Base-by-base conservation (phyloP, 2,113 vertebrate species). In the Xenus cinereus region DNA sequence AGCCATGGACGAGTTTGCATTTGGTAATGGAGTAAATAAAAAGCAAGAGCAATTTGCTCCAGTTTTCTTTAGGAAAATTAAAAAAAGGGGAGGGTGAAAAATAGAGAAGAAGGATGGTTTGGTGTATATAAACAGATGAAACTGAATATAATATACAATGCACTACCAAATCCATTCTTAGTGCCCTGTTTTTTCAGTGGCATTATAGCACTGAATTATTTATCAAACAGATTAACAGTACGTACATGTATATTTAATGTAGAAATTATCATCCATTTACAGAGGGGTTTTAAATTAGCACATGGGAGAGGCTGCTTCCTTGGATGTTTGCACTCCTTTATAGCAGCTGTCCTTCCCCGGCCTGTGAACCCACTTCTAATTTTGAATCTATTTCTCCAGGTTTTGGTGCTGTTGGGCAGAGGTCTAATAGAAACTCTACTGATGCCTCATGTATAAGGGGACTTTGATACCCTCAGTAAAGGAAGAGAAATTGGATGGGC, bases 171-270 rank as follows among this genome's bases (percentile, higher is more conserved):
- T 37, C 56, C 1, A 0, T 76, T 46, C 66, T 94, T 68, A 82
- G 21, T 12, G 10, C 26, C 26, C 56, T 82, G 26, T 60, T 83
- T 71, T 95, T 95, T 73, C 57, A 84, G 50, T 77, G 73, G 66
- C 77, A 62, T 95, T 95, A 87, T 64, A 71, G 33, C 81, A 83
- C 89, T 96, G 95, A 96, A 97, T 97, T 93, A 96, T 97, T 96
- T 96, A 97, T 95, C 95, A 71, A 95, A 91, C 84, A 94, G 67
- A 89, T 96, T 93, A 93, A 72, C 68, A 84, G 51, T 60, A 67
- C 1, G 35, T 73, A 83, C 95, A 97, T 97, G 89, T 93, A 95
- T 97, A 95, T 96, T 96, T 97, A 96, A 96, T 95, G 89, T 69
- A 85, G 91, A 94, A 95, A 91, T 86, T 93, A 81, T 56, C 78